These are phyloP conservation scores for Tipula unca DNA, from an alignment of 2,888 invertebrate genomes.

Conservation along the genomic window DNA sequence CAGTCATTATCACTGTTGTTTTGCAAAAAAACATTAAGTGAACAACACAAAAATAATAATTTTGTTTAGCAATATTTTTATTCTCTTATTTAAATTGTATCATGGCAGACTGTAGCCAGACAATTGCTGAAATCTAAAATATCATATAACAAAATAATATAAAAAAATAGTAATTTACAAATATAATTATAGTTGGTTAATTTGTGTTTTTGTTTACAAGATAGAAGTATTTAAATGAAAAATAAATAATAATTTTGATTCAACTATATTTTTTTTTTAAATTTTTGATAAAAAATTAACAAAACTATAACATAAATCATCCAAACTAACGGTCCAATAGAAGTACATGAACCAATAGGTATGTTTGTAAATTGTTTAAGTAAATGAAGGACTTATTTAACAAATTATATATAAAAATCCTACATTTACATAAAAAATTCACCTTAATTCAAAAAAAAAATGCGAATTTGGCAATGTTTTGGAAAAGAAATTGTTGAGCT, in stretches of 20 bases:
- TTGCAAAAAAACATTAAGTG: slow-evolving; percentile 26
- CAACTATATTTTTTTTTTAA: neutral
- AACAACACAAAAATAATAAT: slow-evolving; percentile 23
- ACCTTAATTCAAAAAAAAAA: slow-evolving; percentile 26
- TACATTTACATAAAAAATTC: slow-evolving; percentile 21
- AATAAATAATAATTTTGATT: neutral
- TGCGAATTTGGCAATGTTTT: slow-evolving; percentile 34
- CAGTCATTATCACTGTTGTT: slow-evolving; percentile 44
- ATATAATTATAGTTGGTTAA: neutral
- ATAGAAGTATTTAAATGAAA: neutral
- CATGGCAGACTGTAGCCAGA: slow-evolving; percentile 32
- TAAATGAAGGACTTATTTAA: slow-evolving; percentile 14
- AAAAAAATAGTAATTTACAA: neutral
- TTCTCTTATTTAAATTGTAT: slow-evolving; percentile 14
- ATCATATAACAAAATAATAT: neutral
- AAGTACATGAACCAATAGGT: slow-evolving; percentile 15
- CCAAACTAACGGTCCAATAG: neutral
- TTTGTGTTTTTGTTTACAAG: neutral
- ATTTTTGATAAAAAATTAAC: neutral
- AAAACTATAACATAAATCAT: neutral
- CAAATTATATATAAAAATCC: slow-evolving; percentile 1
- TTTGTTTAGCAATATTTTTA: neutral
- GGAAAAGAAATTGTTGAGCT: slow-evolving; percentile 41
- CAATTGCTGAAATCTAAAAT: slow-evolving; percentile 29
- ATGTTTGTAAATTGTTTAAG: slow-evolving; percentile 15